Conservation (phyloP, 2,797 vertebrate species). For the Phoebastria nigripes region DNA sequence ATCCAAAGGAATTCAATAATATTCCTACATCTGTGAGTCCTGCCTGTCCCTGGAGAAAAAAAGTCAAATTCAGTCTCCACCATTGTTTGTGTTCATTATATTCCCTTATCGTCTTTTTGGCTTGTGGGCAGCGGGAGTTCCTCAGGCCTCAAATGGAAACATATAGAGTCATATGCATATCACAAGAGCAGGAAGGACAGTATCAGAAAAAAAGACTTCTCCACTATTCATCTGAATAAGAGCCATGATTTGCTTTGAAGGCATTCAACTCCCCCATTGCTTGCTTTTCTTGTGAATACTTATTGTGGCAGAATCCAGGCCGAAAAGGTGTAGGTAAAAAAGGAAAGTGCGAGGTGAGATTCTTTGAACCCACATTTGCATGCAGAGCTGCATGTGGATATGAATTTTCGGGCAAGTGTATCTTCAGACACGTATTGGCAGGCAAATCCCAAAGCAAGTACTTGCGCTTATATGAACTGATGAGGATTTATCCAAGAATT, state of each 20-base stretch:
- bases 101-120: slow-evolving; percentile 51
- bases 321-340: slow-evolving; percentile 44
- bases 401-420: slow-evolving; percentile 42
- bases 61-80: slow-evolving; percentile 44
- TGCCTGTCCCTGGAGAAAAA: slow-evolving; percentile 44
- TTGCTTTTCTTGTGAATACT: slow-evolving; percentile 28
- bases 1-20: slow-evolving; percentile 69
- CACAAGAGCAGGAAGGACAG: slow-evolving; percentile 47
- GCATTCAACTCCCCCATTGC: slow-evolving; percentile 1
- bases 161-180: slow-evolving; percentile 51
- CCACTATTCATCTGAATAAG: slow-evolving; percentile 33
- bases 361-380: slow-evolving; percentile 25
- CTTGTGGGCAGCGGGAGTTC: slow-evolving; percentile 17
- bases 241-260: slow-evolving; percentile 35
- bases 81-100: slow-evolving; percentile 59
- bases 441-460: slow-evolving; percentile 45
- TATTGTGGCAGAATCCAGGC: slow-evolving; percentile 1
- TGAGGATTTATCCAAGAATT: slow-evolving; percentile 51
- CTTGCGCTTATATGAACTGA: slow-evolving; percentile 46
- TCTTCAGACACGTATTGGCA: slow-evolving; percentile 27
- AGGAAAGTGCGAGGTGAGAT: background rate
- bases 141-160: slow-evolving; percentile 43
- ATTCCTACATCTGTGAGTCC: slow-evolving; percentile 69
- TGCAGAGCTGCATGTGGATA: slow-evolving; percentile 28
- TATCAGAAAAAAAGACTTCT: slow-evolving; percentile 46